phyloP scores from a whole-genome alignment of 2,113 vertebrate species.

The Beaufortia kweichowensis region DNA sequence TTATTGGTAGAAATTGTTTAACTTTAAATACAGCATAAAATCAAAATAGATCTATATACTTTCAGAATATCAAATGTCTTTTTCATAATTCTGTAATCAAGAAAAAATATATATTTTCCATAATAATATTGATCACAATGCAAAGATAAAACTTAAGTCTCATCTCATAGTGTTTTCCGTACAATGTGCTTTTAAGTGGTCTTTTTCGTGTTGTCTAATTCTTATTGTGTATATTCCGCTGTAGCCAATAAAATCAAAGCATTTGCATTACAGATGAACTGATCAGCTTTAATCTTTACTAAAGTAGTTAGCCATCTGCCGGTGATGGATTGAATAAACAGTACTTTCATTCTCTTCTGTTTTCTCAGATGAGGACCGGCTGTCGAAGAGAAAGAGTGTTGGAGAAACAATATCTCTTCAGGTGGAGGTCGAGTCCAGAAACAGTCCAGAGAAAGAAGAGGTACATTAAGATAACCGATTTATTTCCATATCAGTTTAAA shows the following conservation, averaged over 20 bases:
- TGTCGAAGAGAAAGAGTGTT: slow-evolving; percentile 95
- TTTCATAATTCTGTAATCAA: too few species aligned
- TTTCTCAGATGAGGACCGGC: slow-evolving; percentile 93
- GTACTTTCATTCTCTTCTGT: slow-evolving; percentile 7
- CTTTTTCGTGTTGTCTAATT: not conserved
- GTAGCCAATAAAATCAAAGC: not conserved
- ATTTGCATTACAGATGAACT: slow-evolving; percentile 24
- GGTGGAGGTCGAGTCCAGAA: slow-evolving; percentile 91
- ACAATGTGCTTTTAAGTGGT: too few species aligned
- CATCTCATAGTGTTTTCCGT: too few species aligned
- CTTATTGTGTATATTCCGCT: not conserved
- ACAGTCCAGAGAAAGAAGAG: slow-evolving; percentile 95
- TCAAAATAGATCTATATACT: not conserved
- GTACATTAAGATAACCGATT: slow-evolving; percentile 60
- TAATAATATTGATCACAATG: too few species aligned
- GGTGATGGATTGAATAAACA: not conserved
- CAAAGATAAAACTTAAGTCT: too few species aligned
- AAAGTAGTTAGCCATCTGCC: not conserved
- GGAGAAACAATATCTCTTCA: slow-evolving; percentile 95
- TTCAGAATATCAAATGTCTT: not conserved
- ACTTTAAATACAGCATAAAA: not conserved
- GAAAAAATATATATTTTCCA: too few species aligned
- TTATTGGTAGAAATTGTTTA: too few species aligned
- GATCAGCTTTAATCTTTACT: not conserved
- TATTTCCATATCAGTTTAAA: too few species aligned